Evolutionary conservation across 2,113 vertebrate species (phyloP), one percentile per base, ranked within the genome.

Genomic region (Haemorhous mexicanus): DNA sequence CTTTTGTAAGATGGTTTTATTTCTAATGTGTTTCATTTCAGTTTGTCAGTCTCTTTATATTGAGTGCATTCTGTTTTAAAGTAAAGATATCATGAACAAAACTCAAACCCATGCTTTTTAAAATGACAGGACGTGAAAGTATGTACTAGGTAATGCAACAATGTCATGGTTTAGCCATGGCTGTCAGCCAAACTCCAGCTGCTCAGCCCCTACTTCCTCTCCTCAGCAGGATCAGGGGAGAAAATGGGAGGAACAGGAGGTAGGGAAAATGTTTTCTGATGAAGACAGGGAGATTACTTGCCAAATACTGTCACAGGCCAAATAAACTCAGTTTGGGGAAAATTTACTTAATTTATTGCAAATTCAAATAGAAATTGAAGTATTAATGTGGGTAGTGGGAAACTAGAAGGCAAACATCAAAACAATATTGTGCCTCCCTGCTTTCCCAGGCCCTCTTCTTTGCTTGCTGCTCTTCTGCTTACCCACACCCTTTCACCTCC

Each of bases 401-500:
- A 85, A 56, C 11, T 55, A 47, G 44, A 81, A 43, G 37, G 11
- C 15, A 46, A 37, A 59, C 7, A 12, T 17, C 35, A 33, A 63
- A 73, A 59, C 6, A 72, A 21, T 3, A 2, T 13, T 23, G 10
- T 20, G 68, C 64, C 8, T 69, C 5, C 9, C 56, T 5, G 0
- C 5, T 55, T 84, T 59, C 20, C 23, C 19, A 55, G 26, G 10
- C 16, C 59, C 4, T 28, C 19, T 75, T 83, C 33, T 76, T 66
- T 10, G 1, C 16, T 58, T 69, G 3, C 2, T 3, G 9, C 16
- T 58, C 6, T 32, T 74, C 50, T 44, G 7, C 11, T 53, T n/a
- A n/a, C 7, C 8, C 1, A 8, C 2, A 11, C 1, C 2, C 6
- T 8, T 50, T 18, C 7, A 47, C 24, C 8, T 14, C 13, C 30